Percentiles rank a stretch among this genome's conserved stretches.
Evolutionary conservation across 2,113 vertebrate genomes (phyloP).

Genomic region (Lepus americanus): DNA sequence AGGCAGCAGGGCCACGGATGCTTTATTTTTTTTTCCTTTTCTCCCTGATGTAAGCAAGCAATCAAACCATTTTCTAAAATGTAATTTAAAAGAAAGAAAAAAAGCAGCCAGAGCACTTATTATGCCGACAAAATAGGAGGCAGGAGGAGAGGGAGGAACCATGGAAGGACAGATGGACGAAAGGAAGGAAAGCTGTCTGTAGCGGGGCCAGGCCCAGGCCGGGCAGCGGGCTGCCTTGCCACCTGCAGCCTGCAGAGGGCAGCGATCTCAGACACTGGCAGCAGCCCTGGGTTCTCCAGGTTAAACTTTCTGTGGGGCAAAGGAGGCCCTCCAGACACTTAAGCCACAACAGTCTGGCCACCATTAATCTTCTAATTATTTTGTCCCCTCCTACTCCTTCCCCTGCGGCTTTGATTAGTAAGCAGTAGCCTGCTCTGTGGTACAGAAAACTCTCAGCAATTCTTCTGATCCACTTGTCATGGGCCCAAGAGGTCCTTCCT

Average conservation of each 20-base stretch:
- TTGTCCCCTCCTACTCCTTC: slow-evolving; percentile 26
- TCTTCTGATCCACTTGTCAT: slow-evolving; percentile 3
- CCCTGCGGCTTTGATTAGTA: slow-evolving; percentile 49
- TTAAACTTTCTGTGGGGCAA: slow-evolving; percentile 3
- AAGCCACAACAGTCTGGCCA: neutral
- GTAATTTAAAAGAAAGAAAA: slow-evolving; percentile 11
- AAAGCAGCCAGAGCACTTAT: neutral
- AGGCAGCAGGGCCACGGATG: neutral
- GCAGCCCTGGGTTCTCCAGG: neutral
- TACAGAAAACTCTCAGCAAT: slow-evolving; percentile 60
- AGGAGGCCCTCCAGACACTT: slow-evolving; percentile 10
- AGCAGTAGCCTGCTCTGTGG: slow-evolving; percentile 34
- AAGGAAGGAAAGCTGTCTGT: neutral
- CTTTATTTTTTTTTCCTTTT: neutral
- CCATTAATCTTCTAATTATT: slow-evolving; percentile 64
- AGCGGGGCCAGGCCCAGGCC: neutral
- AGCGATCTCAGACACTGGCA: neutral
- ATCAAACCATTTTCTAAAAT: slow-evolving; percentile 11
- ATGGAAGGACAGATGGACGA: neutral
- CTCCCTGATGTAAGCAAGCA: neutral
- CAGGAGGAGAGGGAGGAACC: neutral
- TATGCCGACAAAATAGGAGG: neutral
- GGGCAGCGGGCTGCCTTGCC: neutral
- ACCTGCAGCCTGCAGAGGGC: slow-evolving; percentile 73
- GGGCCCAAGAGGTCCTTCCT: slow-evolving; percentile 11